phyloP scores from a whole-genome alignment of 1,140 invertebrate species.

The Drosophila obscura region DNA sequence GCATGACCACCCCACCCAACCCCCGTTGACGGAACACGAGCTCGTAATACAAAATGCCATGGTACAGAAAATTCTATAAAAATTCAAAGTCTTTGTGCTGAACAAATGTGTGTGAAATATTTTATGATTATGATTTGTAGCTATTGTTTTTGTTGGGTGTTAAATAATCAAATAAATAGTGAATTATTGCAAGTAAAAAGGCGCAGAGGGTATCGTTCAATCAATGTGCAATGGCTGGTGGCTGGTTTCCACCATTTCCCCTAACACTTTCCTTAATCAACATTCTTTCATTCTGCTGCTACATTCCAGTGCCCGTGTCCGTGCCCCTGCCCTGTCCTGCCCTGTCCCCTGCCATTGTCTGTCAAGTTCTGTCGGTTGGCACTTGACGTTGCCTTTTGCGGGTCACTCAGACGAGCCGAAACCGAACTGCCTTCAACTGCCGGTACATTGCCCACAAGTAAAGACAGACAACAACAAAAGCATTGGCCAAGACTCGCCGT shows the following conservation, averaged over 20 bases:
- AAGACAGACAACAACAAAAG: conserved; percentile 22
- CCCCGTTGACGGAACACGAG: conserved; percentile 9
- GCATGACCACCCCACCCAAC: background rate
- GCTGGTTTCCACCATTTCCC: background rate
- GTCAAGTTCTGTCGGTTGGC: conserved; percentile 39
- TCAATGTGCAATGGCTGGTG: no score
- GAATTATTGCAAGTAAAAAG: conserved; percentile 43
- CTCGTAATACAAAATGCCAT: conserved; percentile 57
- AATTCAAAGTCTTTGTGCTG: conserved; percentile 7
- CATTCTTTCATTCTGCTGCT: conserved; percentile 2
- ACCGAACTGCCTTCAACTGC: conserved; percentile 4
- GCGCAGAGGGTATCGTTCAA: no score
- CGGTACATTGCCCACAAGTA: conserved; percentile 22
- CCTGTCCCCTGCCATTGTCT: conserved; percentile 9
- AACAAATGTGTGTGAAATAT: conserved; percentile 20
- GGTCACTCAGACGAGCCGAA: conserved; percentile 45
- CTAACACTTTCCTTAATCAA: conserved; percentile 8
- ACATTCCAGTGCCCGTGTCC: conserved; percentile 9
- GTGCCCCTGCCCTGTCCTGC: background rate
- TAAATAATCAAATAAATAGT: conserved; percentile 47
- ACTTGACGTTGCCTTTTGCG: conserved; percentile 47
- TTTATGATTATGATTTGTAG: conserved; percentile 54
- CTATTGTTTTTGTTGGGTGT: conserved; percentile 5
- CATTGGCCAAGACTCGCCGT: conserved; percentile 22
- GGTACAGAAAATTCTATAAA: conserved; percentile 46